These are phyloP conservation scores for Pseudochaenichthys georgianus DNA, from an alignment of 2,797 vertebrate genomes.

Conservation along the genomic window DNA sequence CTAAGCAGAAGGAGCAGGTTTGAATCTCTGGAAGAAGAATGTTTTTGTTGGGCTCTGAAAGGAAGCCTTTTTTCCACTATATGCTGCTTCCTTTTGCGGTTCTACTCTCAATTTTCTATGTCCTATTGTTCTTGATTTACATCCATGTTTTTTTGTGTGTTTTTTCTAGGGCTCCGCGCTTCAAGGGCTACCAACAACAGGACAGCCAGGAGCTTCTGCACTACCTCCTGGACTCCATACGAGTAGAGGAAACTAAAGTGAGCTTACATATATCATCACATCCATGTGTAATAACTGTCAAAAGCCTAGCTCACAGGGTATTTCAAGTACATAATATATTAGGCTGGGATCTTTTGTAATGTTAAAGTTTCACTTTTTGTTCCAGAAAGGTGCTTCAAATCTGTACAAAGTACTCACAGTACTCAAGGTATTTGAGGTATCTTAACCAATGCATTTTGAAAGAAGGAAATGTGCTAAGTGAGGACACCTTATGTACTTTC, in stretches of 20 bases:
- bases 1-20: no score
- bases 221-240: conserved; percentile 94
- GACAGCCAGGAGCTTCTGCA: conserved; percentile 98
- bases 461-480: neutral
- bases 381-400: neutral
- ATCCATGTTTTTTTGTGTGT: neutral
- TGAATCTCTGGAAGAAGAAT: no score
- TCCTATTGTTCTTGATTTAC: neutral
- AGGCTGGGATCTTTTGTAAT: neutral
- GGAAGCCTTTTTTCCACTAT: neutral
- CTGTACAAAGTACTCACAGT: neutral
- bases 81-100: neutral
- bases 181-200: conserved; percentile 98
- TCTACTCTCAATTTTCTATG: conserved; percentile 28
- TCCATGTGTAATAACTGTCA: neutral
- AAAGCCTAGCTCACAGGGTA: neutral
- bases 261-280: conserved; percentile 33
- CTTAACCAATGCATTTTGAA: neutral
- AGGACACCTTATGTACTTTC: neutral
- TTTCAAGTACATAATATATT: neutral
- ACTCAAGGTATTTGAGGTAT: neutral
- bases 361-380: neutral
- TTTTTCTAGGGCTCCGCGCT: conserved; percentile 90
- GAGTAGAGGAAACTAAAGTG: conserved; percentile 98
- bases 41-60: no score